These are phyloP conservation scores for Ormyrus thymus DNA, from an alignment of 2,888 invertebrate genomes.

Conservation along the genomic window DNA sequence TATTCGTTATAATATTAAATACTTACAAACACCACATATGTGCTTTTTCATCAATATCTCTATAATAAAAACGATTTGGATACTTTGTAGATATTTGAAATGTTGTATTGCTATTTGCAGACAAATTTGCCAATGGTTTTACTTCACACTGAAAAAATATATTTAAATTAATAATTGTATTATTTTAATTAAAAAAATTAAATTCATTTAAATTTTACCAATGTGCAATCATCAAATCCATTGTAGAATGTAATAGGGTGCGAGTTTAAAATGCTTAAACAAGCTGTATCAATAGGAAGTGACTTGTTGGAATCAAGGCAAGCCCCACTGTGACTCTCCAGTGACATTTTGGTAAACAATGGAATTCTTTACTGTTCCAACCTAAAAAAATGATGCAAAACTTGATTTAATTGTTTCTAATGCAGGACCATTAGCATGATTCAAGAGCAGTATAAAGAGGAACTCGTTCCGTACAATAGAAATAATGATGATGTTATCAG, in stretches of 20 bases:
- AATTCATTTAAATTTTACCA: slow-evolving; percentile 58
- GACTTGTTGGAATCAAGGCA: slow-evolving; percentile 60
- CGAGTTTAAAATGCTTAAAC: slow-evolving; percentile 64
- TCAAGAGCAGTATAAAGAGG: not conserved
- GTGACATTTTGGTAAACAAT: slow-evolving; percentile 32
- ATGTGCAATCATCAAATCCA: slow-evolving; percentile 63
- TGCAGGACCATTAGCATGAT: slow-evolving; percentile 1
- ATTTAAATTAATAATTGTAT: not conserved
- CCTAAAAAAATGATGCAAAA: not conserved
- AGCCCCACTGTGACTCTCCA: slow-evolving; percentile 41
- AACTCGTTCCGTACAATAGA: not conserved
- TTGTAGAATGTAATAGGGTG: slow-evolving; percentile 61
- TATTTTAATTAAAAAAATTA: not conserved
- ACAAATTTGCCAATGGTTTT: slow-evolving; percentile 59
- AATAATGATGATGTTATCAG: slow-evolving; percentile 21
- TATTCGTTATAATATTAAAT: slow-evolving; percentile 36
- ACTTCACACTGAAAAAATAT: slow-evolving; percentile 67
- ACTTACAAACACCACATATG: slow-evolving; percentile 67
- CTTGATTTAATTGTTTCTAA: not conserved
- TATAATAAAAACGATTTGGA: slow-evolving; percentile 67
- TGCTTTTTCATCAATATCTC: slow-evolving; percentile 35
- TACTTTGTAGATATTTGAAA: slow-evolving; percentile 67
- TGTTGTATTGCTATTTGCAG: slow-evolving; percentile 62
- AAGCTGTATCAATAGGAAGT: slow-evolving; percentile 70
- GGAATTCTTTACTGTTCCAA: not conserved